These are phyloP conservation scores for Lethrus apterus DNA, from an alignment of 1,140 invertebrate species.

Conservation along the genomic window DNA sequence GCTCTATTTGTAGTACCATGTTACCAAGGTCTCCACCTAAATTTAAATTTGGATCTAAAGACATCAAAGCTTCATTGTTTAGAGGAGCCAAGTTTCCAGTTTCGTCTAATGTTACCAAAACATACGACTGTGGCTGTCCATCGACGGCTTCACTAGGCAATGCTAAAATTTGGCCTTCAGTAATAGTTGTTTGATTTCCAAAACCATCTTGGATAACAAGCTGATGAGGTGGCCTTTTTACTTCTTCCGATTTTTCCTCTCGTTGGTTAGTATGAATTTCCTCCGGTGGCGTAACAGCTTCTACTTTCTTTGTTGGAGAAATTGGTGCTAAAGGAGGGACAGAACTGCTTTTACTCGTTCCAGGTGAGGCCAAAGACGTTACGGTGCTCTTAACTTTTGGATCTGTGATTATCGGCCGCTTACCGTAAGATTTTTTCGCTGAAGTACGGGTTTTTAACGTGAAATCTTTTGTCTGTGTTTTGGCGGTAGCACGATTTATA, in stretches of 20 bases:
- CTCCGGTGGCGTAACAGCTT: conserved; percentile 19
- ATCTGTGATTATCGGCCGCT: conserved; percentile 16
- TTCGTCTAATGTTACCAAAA: conserved; percentile 57
- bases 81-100: conserved; percentile 61
- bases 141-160: conserved; percentile 58
- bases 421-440: conserved; percentile 20
- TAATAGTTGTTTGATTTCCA: conserved; percentile 40
- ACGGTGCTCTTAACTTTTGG: conserved; percentile 7
- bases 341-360: conserved; percentile 23
- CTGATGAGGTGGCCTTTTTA: conserved; percentile 37
- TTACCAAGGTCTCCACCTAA: conserved; percentile 35
- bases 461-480: conserved; percentile 9
- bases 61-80: conserved; percentile 56
- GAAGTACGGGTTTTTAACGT: not conserved
- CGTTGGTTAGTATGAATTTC: not conserved
- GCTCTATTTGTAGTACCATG: conserved; percentile 37
- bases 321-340: conserved; percentile 9
- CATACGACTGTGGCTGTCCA: conserved; percentile 53
- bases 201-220: conserved; percentile 37
- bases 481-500: conserved; percentile 21
- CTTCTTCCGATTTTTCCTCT: conserved; percentile 6
- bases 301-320: conserved; percentile 13
- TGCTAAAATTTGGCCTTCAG: conserved; percentile 57
- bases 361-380: conserved; percentile 23
- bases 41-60: conserved; percentile 36